Evolutionary conservation across 2,113 vertebrate genomes (phyloP), one percentile per base, ranked within the genome.

Genomic region (Genyomyrus donnyi): DNA sequence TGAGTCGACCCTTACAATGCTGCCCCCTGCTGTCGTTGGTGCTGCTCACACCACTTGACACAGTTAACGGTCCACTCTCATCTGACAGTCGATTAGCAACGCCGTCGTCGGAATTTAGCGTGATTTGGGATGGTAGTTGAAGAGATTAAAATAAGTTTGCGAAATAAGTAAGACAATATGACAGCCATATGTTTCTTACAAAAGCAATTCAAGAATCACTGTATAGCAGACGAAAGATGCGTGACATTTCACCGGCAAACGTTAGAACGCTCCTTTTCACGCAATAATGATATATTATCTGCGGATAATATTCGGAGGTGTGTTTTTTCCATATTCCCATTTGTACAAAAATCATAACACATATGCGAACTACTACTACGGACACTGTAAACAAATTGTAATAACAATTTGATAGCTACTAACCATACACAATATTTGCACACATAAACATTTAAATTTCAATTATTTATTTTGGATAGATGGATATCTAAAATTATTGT

Each of bases 11-110:
- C 24, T 86, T 45, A 48, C 84, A 49, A 50, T 86, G 84, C 42
- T 86, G 84, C 84, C 84, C 84, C 84, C 84, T 86, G 48, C 84
- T 86, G 84, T 86, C n/a, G 48, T 19, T 80, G 74, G 17, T 39
- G 31, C 10, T 77, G 70, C 13, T 13, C 70, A 13, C 70, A 77
- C 3, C 74, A 80, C 13, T 80, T 80, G 35, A 80, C 31, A 80
- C 31, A 42, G 74, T 80, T 80, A 80, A 80, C 35, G 74, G 74
- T 80, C 74, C 74, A 19, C 35, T 80, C 31, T 15, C 35, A 19
- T 80, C 35, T 80, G 74, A 42, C 74, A 42, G 35, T 42, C 74
- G 19, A 19, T 80, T 80, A 80, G 35, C 74, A 42, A 80, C 17
- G 35, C 35, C 35, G 35, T 80, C 6, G 2, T 17, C 2, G 35